Conservation (phyloP, 2,888 invertebrate genomes). For the Ophion ventricosus region DNA sequence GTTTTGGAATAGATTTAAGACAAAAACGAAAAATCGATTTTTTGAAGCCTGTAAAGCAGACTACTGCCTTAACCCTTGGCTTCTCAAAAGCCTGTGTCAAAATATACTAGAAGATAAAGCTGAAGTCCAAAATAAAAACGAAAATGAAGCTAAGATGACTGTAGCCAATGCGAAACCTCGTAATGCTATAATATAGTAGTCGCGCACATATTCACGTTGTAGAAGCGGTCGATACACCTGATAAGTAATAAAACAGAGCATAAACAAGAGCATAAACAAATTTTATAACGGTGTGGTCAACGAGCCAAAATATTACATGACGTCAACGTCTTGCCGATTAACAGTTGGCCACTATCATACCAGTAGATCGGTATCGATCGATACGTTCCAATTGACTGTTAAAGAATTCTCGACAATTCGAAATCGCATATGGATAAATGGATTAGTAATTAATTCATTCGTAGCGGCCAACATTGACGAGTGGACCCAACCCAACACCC, state of each 20-base stretch:
- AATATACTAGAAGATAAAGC: background rate
- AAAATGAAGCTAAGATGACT: no score
- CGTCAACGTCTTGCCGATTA: constrained; percentile 24
- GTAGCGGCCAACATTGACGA: constrained; percentile 2
- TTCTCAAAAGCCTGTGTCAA: background rate
- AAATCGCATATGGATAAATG: constrained; percentile 14
- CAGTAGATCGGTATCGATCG: background rate
- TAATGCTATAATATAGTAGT: no score
- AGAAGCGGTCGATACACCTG: background rate
- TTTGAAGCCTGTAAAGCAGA: constrained; percentile 17
- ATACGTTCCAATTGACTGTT: constrained; percentile 17
- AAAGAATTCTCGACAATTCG: constrained; percentile 33
- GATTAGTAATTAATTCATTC: constrained; percentile 7
- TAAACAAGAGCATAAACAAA: background rate
- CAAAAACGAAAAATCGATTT: constrained; percentile 36
- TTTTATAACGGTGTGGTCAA: constrained; percentile 40
- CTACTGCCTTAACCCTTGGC: no score
- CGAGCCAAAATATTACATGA: constrained; percentile 48
- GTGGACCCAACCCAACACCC: no score
- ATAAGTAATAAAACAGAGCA: background rate
- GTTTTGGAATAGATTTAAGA: constrained; percentile 14
- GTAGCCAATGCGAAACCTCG: no score
- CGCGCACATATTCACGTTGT: background rate
- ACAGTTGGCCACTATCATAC: constrained; percentile 38
- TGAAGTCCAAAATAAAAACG: no score